Evolutionary conservation across 2,888 invertebrate genomes (phyloP).

Genomic region (Tetanocera ferruginea): DNA sequence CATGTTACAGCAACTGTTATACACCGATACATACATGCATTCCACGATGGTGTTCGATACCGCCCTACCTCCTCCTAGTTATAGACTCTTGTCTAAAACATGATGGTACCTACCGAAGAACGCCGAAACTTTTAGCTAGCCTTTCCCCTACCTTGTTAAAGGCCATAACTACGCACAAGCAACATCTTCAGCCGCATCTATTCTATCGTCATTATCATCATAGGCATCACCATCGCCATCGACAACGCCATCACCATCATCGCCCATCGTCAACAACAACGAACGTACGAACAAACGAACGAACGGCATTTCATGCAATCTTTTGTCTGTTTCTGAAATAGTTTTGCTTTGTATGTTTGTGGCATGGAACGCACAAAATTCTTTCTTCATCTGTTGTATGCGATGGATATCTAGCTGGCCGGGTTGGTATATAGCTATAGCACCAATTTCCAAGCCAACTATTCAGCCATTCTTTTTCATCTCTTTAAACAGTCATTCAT

Average conservation of each 20-base stretch:
- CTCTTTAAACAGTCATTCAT: conserved; percentile 31
- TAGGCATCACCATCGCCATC: conserved; percentile 53
- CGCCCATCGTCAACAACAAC: conserved; percentile 18
- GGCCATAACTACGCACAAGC: not conserved
- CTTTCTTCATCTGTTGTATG: not conserved
- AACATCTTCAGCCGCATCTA: not conserved
- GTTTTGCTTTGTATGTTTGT: conserved; percentile 5
- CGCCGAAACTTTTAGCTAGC: not conserved
- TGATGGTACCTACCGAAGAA: too few species aligned
- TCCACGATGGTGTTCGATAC: conserved; percentile 39
- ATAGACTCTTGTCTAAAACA: not conserved
- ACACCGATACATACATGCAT: conserved; percentile 46
- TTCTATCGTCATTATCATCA: conserved; percentile 16
- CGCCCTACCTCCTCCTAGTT: not conserved
- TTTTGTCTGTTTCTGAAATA: conserved; percentile 12
- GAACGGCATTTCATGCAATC: conserved; percentile 15
- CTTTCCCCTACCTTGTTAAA: not conserved
- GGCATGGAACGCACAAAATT: not conserved
- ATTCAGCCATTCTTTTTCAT: conserved; percentile 11
- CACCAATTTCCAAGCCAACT: conserved; percentile 10
- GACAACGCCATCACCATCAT: conserved; percentile 38
- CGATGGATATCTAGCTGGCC: not conserved
- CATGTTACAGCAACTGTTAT: conserved; percentile 47
- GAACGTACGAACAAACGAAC: not conserved
- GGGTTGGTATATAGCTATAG: conserved; percentile 5